Conservation (phyloP, 1,140 invertebrate species). For the Adoxophyes honmai region DNA sequence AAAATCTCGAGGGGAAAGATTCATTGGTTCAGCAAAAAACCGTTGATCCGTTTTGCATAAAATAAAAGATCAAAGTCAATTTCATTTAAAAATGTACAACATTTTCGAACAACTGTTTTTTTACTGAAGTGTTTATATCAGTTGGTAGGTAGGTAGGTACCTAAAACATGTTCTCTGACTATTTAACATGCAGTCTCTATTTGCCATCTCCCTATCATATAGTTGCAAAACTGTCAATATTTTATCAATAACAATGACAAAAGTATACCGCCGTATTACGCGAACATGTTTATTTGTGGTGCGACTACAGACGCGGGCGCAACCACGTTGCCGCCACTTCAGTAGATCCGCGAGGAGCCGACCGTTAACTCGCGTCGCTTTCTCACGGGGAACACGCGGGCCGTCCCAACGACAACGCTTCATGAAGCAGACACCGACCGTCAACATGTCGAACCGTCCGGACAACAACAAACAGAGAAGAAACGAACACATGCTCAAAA, state of each 20-base stretch:
- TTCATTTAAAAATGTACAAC: too few species aligned
- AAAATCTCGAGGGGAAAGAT: too few species aligned
- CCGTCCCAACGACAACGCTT: slow-evolving; percentile 34
- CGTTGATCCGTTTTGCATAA: too few species aligned
- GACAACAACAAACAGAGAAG: slow-evolving; percentile 54
- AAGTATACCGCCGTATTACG: slow-evolving; percentile 27
- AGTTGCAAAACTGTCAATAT: too few species aligned
- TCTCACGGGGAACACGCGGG: slow-evolving; percentile 27
- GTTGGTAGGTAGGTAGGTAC: too few species aligned
- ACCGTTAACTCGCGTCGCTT: slow-evolving; percentile 43
- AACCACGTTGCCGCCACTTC: slow-evolving; percentile 54
- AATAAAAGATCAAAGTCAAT: too few species aligned
- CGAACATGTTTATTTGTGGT: slow-evolving; percentile 71
- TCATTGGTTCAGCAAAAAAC: too few species aligned
- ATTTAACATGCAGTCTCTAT: too few species aligned
- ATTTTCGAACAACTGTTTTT: too few species aligned
- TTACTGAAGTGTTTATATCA: too few species aligned
- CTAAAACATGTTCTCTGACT: too few species aligned
- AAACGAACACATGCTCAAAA: slow-evolving; percentile 49
- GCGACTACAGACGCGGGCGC: slow-evolving; percentile 61
- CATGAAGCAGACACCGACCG: slow-evolving; percentile 14
- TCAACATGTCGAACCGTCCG: slow-evolving; percentile 49
- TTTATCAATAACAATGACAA: not conserved
- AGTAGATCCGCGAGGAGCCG: slow-evolving; percentile 54
- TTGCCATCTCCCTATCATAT: too few species aligned